Evolutionary conservation across 1,140 invertebrate genomes (phyloP).

Genomic region (Atta colombica): DNA sequence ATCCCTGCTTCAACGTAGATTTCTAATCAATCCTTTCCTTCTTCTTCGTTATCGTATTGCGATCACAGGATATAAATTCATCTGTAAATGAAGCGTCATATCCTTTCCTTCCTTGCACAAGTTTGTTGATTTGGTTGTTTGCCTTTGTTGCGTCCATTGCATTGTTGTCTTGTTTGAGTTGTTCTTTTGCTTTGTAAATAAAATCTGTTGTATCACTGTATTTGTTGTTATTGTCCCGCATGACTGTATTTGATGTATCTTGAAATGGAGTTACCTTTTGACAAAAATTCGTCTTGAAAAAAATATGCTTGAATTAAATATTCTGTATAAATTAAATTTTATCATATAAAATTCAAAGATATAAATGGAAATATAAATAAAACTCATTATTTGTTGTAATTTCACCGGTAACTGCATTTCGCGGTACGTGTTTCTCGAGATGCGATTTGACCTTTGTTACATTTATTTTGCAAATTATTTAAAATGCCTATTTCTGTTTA

Average conservation of each 20-base stretch:
- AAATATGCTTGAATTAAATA: neutral
- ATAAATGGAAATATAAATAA: neutral
- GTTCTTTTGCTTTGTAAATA: slow-evolving; percentile 76
- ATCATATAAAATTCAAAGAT: neutral
- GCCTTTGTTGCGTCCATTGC: slow-evolving; percentile 38
- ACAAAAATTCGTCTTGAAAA: neutral
- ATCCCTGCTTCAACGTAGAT: slow-evolving; percentile 5
- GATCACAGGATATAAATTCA: slow-evolving; percentile 32
- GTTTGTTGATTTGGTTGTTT: slow-evolving; percentile 57
- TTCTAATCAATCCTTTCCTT: slow-evolving; percentile 17
- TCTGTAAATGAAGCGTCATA: slow-evolving; percentile 61
- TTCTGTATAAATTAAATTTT: neutral
- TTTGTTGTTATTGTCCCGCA: slow-evolving; percentile 78
- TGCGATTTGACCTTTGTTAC: neutral
- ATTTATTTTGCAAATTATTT: slow-evolving; percentile 14
- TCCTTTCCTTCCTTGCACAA: slow-evolving; percentile 1
- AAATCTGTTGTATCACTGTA: slow-evolving; percentile 70
- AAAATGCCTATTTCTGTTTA: slow-evolving; percentile 23
- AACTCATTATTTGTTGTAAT: neutral
- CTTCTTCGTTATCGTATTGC: neutral
- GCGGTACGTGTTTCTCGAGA: slow-evolving; percentile 30
- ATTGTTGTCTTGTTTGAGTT: slow-evolving; percentile 31
- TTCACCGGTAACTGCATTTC: neutral
- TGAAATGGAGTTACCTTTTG: neutral
- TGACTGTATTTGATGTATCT: slow-evolving; percentile 56